phyloP scores from a whole-genome alignment of 2,888 invertebrate genomes.

The Pollenia angustigena region DNA sequence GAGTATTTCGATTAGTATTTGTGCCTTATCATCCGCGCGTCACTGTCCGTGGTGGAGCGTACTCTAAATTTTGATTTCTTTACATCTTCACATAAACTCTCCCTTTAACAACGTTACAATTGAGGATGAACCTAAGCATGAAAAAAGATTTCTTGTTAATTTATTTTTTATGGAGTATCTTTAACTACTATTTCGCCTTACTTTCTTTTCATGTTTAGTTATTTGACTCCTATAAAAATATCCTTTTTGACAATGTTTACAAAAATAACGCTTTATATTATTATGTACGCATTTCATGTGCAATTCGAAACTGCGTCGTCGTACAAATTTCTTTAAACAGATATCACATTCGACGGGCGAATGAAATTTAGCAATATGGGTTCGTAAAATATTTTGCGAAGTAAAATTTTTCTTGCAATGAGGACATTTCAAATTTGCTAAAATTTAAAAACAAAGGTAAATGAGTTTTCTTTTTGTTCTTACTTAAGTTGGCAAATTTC shows the following conservation, averaged over 20 bases:
- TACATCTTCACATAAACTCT: too few species aligned
- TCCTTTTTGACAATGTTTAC: conserved; percentile 80
- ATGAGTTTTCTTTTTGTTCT: not conserved
- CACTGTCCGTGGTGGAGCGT: too few species aligned
- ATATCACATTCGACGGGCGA: conserved; percentile 77
- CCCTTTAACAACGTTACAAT: too few species aligned
- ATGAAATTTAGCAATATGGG: conserved; percentile 79
- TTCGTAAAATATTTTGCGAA: conserved; percentile 77
- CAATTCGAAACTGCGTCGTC: conserved; percentile 78
- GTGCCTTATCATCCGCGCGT: too few species aligned
- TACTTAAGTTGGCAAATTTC: too few species aligned
- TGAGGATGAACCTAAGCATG: conserved; percentile 58
- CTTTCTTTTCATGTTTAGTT: conserved; percentile 78
- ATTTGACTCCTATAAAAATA: conserved; percentile 82
- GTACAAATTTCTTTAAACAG: conserved; percentile 80
- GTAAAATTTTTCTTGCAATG: conserved; percentile 78
- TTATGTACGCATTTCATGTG: conserved; percentile 81
- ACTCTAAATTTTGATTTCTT: too few species aligned
- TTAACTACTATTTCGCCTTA: conserved; percentile 55
- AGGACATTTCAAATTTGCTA: conserved; percentile 77
- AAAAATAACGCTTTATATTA: conserved; percentile 80
- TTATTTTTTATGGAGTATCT: not conserved
- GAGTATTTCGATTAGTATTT: too few species aligned
- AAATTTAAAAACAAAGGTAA: not conserved
- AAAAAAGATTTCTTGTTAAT: not conserved